Evolutionary conservation across 2,797 vertebrate genomes (phyloP).

Genomic region (Acomys russatus): DNA sequence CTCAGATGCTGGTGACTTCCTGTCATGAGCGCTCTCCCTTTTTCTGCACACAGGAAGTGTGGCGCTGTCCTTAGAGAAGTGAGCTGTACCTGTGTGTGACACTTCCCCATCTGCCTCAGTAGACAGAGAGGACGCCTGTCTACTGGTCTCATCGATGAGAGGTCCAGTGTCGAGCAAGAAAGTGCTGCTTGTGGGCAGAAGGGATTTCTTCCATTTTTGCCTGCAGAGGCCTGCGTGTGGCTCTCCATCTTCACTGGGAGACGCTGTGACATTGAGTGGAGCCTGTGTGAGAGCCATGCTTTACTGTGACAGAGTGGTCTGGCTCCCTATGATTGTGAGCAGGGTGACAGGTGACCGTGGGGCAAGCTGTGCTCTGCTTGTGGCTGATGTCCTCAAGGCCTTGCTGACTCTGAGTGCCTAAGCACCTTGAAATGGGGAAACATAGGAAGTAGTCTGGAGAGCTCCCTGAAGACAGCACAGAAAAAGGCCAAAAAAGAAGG

Average conservation of each 20-base stretch:
- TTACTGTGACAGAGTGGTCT: not conserved
- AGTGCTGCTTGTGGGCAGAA: not conserved
- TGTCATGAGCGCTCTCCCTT: not conserved
- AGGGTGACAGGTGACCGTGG: fast-evolving
- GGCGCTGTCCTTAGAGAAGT: not conserved
- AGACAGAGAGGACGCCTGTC: not conserved
- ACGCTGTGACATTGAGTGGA: not conserved
- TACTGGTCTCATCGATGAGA: not conserved
- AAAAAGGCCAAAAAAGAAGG: fast-evolving
- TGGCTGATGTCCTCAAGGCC: fast-evolving
- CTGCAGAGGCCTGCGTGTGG: not conserved
- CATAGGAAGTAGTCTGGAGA: not conserved
- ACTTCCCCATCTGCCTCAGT: not conserved
- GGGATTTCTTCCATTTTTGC: not conserved
- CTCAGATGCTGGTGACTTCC: not conserved
- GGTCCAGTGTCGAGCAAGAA: not conserved
- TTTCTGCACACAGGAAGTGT: fast-evolving
- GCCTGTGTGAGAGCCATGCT: not conserved
- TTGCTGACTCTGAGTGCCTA: not conserved
- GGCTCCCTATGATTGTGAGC: not conserved
- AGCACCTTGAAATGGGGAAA: not conserved
- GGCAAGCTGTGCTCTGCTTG: not conserved
- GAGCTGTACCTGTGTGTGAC: not conserved
- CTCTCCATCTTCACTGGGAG: not conserved
- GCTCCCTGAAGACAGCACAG: not conserved